phyloP scores from a whole-genome alignment of 2,797 vertebrate genomes.

The Cyclopterus lumpus region DNA sequence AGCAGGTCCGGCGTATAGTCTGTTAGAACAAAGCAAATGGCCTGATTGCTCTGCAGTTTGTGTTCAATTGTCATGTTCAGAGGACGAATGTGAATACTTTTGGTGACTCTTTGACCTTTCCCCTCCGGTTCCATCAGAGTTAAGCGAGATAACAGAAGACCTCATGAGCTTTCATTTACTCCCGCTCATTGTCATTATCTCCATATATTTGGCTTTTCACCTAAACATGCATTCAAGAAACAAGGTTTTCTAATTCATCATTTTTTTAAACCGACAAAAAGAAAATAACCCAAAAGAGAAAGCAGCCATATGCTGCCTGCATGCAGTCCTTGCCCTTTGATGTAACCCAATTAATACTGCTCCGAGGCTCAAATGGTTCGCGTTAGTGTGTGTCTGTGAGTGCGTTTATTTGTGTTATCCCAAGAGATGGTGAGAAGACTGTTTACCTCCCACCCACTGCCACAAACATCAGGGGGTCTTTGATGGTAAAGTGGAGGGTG shows the following conservation, averaged over 20 bases:
- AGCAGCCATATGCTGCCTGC: neutral
- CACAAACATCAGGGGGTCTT: constrained; percentile 56
- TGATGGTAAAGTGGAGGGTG: constrained; percentile 57
- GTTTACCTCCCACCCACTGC: constrained; percentile 60
- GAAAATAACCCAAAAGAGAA: neutral
- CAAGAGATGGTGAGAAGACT: constrained; percentile 19
- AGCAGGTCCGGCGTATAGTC: neutral
- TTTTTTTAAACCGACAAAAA: neutral
- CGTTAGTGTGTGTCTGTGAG: constrained; percentile 29
- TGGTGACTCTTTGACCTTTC: neutral
- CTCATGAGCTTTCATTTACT: neutral
- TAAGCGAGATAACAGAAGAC: neutral
- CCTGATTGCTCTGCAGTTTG: neutral
- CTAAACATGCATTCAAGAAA: neutral
- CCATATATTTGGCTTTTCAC: neutral
- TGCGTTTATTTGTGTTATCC: constrained; percentile 56
- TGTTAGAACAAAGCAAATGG: neutral
- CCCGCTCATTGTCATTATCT: neutral
- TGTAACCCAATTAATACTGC: constrained; percentile 39
- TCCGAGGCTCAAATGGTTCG: constrained; percentile 25
- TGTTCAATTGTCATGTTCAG: neutral
- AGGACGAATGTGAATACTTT: neutral
- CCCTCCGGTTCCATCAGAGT: neutral
- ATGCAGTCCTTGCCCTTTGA: constrained; percentile 29
- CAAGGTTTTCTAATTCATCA: neutral